Base-by-base conservation (phyloP, 1,140 invertebrate species). In the Euschistus heros region DNA sequence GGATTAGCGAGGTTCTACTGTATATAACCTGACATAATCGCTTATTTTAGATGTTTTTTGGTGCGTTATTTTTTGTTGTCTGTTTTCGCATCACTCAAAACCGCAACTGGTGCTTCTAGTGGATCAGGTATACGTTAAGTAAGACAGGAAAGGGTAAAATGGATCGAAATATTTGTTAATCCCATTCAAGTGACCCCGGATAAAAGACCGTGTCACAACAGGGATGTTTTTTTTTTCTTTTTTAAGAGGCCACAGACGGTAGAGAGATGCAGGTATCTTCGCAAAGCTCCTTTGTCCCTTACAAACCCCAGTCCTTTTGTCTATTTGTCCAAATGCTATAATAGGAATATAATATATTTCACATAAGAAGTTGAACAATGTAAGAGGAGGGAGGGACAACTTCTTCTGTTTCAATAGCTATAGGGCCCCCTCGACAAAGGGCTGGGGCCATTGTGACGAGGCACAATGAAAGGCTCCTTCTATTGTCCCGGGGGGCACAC, bases 261-360 rank as follows among this genome's bases (percentile, higher is more conserved):
- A 26, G 33, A 37, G 33, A 37, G 54, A 24, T 57, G 18, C 20
- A 57, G 54, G 54, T 57, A 57, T 57, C 54, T 15, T 57, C 54
- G 54, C 54, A 57, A 17, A 24, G 18, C 24, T 24, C 54, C 24
- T 57, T 57, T 57, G 54, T 57, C 24, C 24, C 54, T 57, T 24
- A 22, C 18, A 57, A 57, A 22, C 54, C 24, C 24, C 18, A 57
- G 24, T 22, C 44, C 63, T 50, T 30, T 64, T 64, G 63, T 64
- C 63, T 64, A 64, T 54, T 64, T 37, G 63, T 64, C 63, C 44
- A 54, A 57, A 64, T 57, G 63, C 63, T 64, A 64, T 64, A 64
- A 64, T 64, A 64, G 63, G 63, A 64, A 64, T 64, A 64, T 64
- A 64, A 64, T 64, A 64, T 64, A 64, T 64, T 64, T 64, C 63